Evolutionary conservation across 2,797 vertebrate species (phyloP).

Genomic region (Crypturellus tataupa): DNA sequence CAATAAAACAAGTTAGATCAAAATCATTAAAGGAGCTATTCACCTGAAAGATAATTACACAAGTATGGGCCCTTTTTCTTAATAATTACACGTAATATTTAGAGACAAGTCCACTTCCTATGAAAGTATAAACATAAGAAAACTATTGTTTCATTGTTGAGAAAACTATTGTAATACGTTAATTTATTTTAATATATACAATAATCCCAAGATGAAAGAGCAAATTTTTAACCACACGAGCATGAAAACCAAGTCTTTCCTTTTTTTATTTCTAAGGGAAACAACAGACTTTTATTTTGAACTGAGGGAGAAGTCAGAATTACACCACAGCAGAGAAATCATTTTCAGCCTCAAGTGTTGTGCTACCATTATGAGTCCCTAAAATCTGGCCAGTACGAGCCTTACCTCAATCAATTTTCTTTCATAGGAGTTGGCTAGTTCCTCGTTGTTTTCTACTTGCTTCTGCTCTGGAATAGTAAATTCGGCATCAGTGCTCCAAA

Average conservation of each 20-base stretch:
- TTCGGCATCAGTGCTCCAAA: slow-evolving; percentile 87
- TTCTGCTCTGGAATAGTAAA: slow-evolving; percentile 86
- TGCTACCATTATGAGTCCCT: neutral
- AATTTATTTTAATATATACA: too few species aligned
- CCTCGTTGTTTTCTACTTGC: slow-evolving; percentile 90
- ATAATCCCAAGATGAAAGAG: neutral
- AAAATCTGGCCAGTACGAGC: neutral
- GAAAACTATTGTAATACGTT: neutral
- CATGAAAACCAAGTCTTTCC: neutral
- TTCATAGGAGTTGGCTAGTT: slow-evolving; percentile 93
- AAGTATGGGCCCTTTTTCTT: neutral
- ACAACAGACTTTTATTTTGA: neutral
- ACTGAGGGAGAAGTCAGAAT: neutral
- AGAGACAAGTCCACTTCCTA: neutral
- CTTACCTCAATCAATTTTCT: slow-evolving; percentile 98
- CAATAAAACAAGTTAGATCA: neutral
- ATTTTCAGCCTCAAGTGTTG: neutral
- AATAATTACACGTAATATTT: neutral
- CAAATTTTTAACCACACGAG: neutral
- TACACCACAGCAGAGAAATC: neutral
- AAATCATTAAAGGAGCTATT: neutral
- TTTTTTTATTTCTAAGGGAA: neutral
- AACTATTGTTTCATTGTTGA: neutral
- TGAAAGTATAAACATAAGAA: neutral
- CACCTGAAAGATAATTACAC: neutral